Percentiles rank a stretch among this genome's conserved stretches.
Evolutionary conservation across 2,797 vertebrate genomes (phyloP).

Genomic region (Numenius phaeopus): DNA sequence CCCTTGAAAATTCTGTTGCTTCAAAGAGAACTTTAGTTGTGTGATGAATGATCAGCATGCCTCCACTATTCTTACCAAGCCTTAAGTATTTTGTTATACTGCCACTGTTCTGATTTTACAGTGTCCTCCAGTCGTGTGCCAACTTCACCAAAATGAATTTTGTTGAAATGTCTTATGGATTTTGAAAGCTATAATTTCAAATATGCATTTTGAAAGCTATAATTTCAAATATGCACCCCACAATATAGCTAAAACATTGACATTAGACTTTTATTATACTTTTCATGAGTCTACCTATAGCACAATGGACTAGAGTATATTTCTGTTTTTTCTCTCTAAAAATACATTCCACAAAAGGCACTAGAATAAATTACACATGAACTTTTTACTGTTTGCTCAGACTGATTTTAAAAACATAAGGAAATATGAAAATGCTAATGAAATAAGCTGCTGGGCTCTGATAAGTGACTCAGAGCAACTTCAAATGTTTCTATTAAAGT

Average conservation of each 20-base stretch:
- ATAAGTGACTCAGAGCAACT: slow-evolving; percentile 68
- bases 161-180: neutral
- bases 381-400: slow-evolving; percentile 47
- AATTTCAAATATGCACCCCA: neutral
- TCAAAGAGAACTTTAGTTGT: neutral
- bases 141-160: neutral
- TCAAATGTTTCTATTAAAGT: slow-evolving; percentile 59
- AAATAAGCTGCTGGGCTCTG: slow-evolving; percentile 65
- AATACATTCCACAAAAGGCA: neutral
- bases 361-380: neutral
- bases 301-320: neutral
- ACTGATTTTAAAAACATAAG: slow-evolving; percentile 41
- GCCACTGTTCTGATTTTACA: neutral
- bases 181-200: neutral
- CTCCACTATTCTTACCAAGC: neutral
- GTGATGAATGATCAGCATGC: neutral
- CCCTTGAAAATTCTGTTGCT: neutral
- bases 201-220: neutral
- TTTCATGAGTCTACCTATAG: neutral
- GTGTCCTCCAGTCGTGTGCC: neutral
- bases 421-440: slow-evolving; percentile 71
- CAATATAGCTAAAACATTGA: neutral
- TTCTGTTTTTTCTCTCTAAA: neutral
- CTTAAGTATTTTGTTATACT: neutral
- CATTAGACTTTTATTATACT: neutral